Evolutionary conservation across 53 echinoderm and acorn worm species (phyloP).

Genomic region (Stichopus horrens): DNA sequence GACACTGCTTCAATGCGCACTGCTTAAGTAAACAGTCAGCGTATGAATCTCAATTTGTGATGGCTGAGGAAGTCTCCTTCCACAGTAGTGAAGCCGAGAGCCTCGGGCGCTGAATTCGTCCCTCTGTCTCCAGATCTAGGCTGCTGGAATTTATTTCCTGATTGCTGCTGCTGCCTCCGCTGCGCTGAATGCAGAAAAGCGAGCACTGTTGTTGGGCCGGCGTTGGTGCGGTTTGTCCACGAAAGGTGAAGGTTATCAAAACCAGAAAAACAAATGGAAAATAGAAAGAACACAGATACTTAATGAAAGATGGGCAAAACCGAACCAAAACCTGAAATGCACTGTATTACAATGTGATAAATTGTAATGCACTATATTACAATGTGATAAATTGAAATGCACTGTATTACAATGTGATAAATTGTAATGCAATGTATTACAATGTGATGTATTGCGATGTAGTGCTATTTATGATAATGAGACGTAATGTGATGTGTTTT

Average conservation of each 20-base stretch:
- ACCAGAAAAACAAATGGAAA: neutral
- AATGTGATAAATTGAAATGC: too few relatives aligned
- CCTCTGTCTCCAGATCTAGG: conserved; percentile 16
- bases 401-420: too few relatives aligned
- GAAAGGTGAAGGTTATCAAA: neutral
- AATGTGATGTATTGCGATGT: too few relatives aligned
- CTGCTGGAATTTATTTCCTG: conserved; percentile 31
- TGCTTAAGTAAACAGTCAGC: conserved; percentile 43
- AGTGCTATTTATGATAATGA: too few relatives aligned
- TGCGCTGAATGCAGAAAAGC: neutral
- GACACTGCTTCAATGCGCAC: conserved; percentile 29
- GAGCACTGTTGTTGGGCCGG: neutral
- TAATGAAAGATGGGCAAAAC: too few relatives aligned
- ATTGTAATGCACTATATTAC: too few relatives aligned
- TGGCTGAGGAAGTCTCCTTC: conserved; percentile 26
- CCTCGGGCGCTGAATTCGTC: conserved; percentile 26
- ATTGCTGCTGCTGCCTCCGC: neutral
- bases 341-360: too few relatives aligned
- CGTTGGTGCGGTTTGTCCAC: neutral
- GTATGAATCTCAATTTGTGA: conserved; percentile 50
- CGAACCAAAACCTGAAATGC: too few relatives aligned
- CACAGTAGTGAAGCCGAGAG: conserved; percentile 15
- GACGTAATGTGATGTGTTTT: too few relatives aligned
- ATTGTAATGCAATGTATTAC: too few relatives aligned
- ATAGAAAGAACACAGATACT: neutral